phyloP scores from a whole-genome alignment of 2,888 invertebrate species.

The Cerastis rubricosa region DNA sequence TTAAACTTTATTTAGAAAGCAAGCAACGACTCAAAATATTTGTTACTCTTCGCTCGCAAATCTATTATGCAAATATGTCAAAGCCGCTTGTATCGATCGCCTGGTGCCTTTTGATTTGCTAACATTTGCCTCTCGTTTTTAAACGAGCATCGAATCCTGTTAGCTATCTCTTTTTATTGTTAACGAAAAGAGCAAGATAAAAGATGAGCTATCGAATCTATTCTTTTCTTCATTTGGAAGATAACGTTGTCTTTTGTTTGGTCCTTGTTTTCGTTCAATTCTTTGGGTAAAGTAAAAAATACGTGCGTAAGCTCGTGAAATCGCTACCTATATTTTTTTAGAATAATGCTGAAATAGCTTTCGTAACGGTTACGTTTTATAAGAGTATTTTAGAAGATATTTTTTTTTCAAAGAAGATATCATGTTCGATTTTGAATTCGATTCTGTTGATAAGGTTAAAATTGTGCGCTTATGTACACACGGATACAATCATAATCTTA shows the following conservation, averaged over 20 bases:
- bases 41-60: constrained; percentile 70
- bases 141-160: constrained; percentile 69
- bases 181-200: constrained; percentile 28
- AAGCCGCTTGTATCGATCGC: constrained; percentile 86
- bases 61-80: constrained; percentile 89
- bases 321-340: constrained; percentile 28
- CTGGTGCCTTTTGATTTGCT: constrained; percentile 87
- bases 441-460: no score
- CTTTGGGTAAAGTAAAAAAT: constrained; percentile 9
- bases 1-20: background rate
- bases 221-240: constrained; percentile 52
- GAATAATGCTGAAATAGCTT: constrained; percentile 12
- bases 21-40: constrained; percentile 49
- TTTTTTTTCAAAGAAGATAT: constrained; percentile 10
- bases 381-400: background rate
- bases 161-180: constrained; percentile 45
- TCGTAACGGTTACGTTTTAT: background rate
- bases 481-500: no score
- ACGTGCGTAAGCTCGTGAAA: background rate
- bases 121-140: constrained; percentile 87
- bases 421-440: background rate
- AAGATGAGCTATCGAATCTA: constrained; percentile 31
- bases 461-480: no score
- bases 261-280: constrained; percentile 41
- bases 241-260: constrained; percentile 35